Base-by-base conservation (phyloP, 2,797 vertebrate species). In the Coreius guichenoti region DNA sequence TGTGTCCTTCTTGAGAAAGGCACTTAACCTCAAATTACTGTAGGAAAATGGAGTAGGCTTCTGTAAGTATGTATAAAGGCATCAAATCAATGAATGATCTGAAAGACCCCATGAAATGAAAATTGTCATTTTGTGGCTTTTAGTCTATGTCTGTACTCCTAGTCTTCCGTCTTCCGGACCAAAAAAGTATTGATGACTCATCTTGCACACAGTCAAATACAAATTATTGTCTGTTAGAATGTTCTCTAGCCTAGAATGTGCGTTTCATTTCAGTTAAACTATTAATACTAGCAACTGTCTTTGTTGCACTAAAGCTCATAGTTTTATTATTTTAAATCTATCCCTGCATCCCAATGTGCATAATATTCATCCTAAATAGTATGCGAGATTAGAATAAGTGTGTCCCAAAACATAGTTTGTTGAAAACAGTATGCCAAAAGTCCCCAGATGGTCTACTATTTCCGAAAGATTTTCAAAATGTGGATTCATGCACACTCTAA, bases 21-120 rank as follows among this genome's bases (percentile, higher is more conserved):
- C 67, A 81, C 21, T 70, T 56, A 81, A 70, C 33, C 68, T 36
- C 9, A 69, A 54, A 31, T 72, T 81, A 68, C 67, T 26, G n/a
- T 23, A 23, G 39, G 77, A 19, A 56, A 29, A 65, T 56, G 56
- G 74, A 76, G 49, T 33, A 33, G 23, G 76, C 45, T 74, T 74
- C 17, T 75, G 31, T 56, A 51, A 56, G 21, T 39, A 26, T 21
- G 23, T 36, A 81, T 81, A 54, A 72, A 43, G 33, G 39, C n/a
- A 23, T 65, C 12, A 63, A 75, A 83, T 65, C 21, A 75, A n/a
- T 65, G 8, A 49, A 45, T 74, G 12, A 49, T 49, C 12, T 33
- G 26, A 82, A 76, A 76, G 45, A 56, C 29, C 49, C 13, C 5
- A 76, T 5, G 5, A 13, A 75, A 54, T 33, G 16, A 19, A 21